Evolutionary conservation across 2,888 invertebrate genomes (phyloP).

Genomic region (Litoditis marina): DNA sequence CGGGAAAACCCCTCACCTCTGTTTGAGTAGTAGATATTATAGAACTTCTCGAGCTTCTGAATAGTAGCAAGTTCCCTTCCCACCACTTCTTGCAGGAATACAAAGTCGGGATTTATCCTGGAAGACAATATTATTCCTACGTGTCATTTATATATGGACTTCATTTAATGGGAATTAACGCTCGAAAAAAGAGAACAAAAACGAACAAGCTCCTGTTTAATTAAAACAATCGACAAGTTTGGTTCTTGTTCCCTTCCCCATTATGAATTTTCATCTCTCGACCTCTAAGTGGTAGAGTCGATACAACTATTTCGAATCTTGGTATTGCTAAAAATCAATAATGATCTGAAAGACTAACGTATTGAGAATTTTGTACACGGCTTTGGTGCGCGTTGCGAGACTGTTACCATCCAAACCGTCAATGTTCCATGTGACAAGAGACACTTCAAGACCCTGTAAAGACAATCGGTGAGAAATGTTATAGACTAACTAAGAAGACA

Average conservation of each 20-base stretch:
- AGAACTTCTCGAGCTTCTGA: slow-evolving; percentile 62
- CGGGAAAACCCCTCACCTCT: slow-evolving; percentile 17
- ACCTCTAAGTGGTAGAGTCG: too few species aligned
- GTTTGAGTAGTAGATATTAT: slow-evolving; percentile 63
- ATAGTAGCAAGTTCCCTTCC: slow-evolving; percentile 64
- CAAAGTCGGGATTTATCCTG: slow-evolving; percentile 68
- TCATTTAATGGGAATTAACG: too few species aligned
- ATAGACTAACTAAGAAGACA: too few species aligned
- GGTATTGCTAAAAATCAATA: too few species aligned
- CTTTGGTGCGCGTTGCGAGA: slow-evolving; percentile 65
- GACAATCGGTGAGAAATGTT: slow-evolving; percentile 2
- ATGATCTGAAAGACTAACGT: slow-evolving; percentile 59
- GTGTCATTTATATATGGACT: too few species aligned
- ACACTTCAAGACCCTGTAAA: slow-evolving; percentile 62
- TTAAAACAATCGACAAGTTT: too few species aligned
- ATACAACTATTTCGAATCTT: too few species aligned
- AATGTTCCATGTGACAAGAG: slow-evolving; percentile 69
- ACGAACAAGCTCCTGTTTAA: too few species aligned
- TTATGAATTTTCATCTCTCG: too few species aligned
- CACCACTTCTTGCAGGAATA: slow-evolving; percentile 69
- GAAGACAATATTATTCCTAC: too few species aligned
- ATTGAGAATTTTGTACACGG: slow-evolving; percentile 65
- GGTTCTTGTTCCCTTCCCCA: too few species aligned
- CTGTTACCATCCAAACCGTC: slow-evolving; percentile 68
- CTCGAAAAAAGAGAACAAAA: too few species aligned